Base-by-base conservation (phyloP, 2,888 invertebrate species). In the Eristalis pertinax region DNA sequence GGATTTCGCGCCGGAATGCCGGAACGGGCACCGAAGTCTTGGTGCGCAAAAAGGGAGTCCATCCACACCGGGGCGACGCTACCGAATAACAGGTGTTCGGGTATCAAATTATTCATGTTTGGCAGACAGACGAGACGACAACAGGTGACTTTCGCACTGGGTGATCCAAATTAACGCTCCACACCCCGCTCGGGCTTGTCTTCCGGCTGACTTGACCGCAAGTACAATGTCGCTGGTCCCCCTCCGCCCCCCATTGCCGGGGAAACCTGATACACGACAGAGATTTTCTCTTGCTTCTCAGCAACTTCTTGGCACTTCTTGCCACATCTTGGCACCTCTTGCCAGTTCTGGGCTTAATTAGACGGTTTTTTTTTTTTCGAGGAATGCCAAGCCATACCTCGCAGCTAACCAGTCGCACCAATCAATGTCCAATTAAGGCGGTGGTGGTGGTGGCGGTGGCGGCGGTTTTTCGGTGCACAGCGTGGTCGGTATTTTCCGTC, bases 381-480 rank as follows among this genome's bases (percentile, higher is more conserved):
- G 70, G 70, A 78, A 86, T 79, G 75, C 78, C 74, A 11, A 56
- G n/a, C 41, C 11, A 11, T 60, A 73, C 19, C 19, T 38, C 50
- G 41, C 1, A 11, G 24, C 19, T 11, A n/a, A 78, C 73, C 60
- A 78, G 69, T 78, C 74, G 63, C 74, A 50, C 8, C 78, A 75
- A 83, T 83, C 72, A 82, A 68, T 75, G 64, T 63, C 83, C 83
- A 86, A 82, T 86, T 85, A 82, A 64, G 73, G 63, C 32, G 65
- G 50, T 8, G 10, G 8, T 32, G 8, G 32, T 32, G 32, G 10
- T 5, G 32, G 32, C 7, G 73, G 63, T 35, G 65, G 50, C 19
- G 58, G 64, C 64, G 58, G 29, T 62, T 38, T 29, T 56, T 43
- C 67, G 76, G 76, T 84, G 64, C 29, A 50, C 35, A 65, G 50